Evolutionary conservation across 2,888 invertebrate genomes (phyloP).

Genomic region (Petrolisthes manimaculis): DNA sequence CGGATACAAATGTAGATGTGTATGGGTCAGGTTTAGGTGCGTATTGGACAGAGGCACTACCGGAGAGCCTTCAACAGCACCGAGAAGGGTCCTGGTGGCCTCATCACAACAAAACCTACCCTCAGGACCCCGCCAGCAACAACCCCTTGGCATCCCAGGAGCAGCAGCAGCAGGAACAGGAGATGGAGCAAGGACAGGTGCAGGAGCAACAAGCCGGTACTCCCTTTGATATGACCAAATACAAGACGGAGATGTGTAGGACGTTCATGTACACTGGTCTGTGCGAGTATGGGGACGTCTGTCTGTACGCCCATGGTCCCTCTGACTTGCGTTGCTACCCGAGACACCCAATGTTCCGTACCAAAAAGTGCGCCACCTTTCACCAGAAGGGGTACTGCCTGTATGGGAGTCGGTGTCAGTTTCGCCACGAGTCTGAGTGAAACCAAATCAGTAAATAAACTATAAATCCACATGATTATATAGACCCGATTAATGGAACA

Average conservation of each 20-base stretch:
- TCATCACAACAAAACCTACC: no score
- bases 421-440: conserved; percentile 51
- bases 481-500: no score
- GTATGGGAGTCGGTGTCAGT: conserved; percentile 58
- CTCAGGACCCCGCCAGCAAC: no score
- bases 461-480: neutral
- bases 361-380: conserved; percentile 60
- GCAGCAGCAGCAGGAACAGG: conserved; percentile 9
- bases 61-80: no score
- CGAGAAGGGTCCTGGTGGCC: no score
- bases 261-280: conserved; percentile 53
- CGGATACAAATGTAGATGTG: no score
- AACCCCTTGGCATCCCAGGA: neutral
- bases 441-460: neutral
- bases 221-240: conserved; percentile 52
- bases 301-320: conserved; percentile 54
- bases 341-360: conserved; percentile 56
- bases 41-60: no score
- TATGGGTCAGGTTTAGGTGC: no score
- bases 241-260: conserved; percentile 63
- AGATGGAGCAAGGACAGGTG: neutral
- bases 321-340: conserved; percentile 42
- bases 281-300: conserved; percentile 61
- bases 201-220: neutral
- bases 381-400: conserved; percentile 61